Conservation (phyloP, 2,797 vertebrate species). For the Galagoides demidoff region DNA sequence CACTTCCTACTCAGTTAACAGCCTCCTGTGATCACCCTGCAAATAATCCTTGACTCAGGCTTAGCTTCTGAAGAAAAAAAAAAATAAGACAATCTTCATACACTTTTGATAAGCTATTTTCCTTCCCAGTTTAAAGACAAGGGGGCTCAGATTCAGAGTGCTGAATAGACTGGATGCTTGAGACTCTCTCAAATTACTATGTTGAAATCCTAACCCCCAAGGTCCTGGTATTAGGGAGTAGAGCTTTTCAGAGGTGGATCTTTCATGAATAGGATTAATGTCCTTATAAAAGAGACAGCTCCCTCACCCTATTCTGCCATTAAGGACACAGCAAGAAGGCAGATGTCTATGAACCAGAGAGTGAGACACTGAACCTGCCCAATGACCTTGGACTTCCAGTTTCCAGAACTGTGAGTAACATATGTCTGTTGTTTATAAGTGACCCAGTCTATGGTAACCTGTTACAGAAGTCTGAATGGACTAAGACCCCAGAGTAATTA, state of each 20-base stretch:
- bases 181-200: background rate
- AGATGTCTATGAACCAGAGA: background rate
- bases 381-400: background rate
- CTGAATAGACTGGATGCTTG: background rate
- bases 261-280: background rate
- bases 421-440: background rate
- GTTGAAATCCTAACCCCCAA: background rate
- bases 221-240: background rate
- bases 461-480: background rate
- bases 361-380: background rate
- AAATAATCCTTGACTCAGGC: slow-evolving; percentile 1
- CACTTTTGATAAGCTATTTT: background rate
- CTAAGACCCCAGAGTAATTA: background rate
- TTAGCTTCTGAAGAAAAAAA: background rate
- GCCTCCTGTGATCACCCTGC: background rate
- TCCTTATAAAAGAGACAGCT: background rate
- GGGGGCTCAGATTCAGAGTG: background rate
- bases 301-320: background rate
- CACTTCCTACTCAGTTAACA: background rate
- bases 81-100: background rate
- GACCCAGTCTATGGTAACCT: background rate
- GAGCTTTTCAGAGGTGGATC: background rate
- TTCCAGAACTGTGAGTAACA: background rate
- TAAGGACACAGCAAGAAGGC: background rate
- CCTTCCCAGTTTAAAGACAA: background rate